Conservation (phyloP, 1,140 invertebrate species). For the Piezodorus guildinii region DNA sequence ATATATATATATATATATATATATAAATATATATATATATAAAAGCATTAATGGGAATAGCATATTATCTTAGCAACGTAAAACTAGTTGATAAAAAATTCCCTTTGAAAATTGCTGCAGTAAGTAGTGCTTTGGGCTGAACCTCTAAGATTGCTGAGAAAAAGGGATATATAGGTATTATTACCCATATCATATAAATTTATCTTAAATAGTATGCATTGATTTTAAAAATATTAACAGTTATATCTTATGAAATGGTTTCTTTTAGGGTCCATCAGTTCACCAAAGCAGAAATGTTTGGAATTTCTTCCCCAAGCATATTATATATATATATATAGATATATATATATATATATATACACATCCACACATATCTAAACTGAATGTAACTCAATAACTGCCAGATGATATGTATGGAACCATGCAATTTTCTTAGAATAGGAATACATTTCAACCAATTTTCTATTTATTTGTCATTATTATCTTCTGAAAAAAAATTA, state of each 20-base stretch:
- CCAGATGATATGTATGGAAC: too few relatives aligned
- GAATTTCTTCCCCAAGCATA: conserved; percentile 50
- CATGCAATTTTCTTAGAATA: too few relatives aligned
- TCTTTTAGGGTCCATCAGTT: conserved; percentile 82
- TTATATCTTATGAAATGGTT: conserved; percentile 12
- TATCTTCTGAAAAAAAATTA: too few relatives aligned
- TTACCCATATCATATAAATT: not conserved
- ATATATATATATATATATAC: too few relatives aligned
- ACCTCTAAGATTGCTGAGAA: conserved; percentile 64
- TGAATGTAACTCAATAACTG: too few relatives aligned
- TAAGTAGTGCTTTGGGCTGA: conserved; percentile 93
- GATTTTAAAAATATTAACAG: not conserved
- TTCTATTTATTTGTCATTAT: too few relatives aligned
- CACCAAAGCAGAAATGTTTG: conserved; percentile 98
- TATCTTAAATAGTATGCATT: not conserved
- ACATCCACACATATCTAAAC: too few relatives aligned
- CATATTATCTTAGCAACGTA: conserved; percentile 53
- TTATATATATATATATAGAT: too few relatives aligned
- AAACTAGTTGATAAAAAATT: conserved; percentile 42
- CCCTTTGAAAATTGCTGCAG: conserved; percentile 67
- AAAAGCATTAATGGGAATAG: conserved; percentile 91
- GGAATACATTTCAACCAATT: too few relatives aligned
- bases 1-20: too few relatives aligned
- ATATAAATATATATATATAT: too few relatives aligned
- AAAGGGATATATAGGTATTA: conserved; percentile 67